Percentiles rank a stretch among this genome's conserved stretches.
These are phyloP conservation scores for Bellardia bayeri DNA, from an alignment of 2,888 invertebrate species.

Conservation along the genomic window DNA sequence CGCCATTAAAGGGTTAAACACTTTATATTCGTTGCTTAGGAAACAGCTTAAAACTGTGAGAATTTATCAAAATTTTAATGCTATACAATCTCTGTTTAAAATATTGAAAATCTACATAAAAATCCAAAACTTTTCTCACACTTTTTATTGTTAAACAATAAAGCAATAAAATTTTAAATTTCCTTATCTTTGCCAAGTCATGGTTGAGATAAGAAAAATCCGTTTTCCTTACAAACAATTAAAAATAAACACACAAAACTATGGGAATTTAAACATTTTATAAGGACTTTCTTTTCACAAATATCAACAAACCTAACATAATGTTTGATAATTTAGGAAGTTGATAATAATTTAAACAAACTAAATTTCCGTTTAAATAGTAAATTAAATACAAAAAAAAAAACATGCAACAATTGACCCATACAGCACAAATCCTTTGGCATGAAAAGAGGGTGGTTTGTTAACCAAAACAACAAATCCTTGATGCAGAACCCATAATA, in stretches of 20 bases:
- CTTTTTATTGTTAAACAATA: background rate
- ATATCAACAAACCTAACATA: background rate
- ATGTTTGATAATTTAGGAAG: conserved; percentile 64
- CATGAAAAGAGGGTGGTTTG: conserved; percentile 26
- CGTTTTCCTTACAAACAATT: conserved; percentile 18
- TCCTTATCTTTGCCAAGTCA: background rate
- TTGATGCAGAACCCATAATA: conserved; percentile 70
- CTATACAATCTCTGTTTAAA: background rate
- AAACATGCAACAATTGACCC: conserved; percentile 72
- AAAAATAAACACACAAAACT: conserved; percentile 41
- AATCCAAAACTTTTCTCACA: conserved; percentile 30
- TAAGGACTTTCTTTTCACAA: conserved; percentile 34
- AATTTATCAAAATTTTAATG: too few relatives aligned
- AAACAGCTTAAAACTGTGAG: too few relatives aligned
- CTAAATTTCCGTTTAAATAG: conserved; percentile 56
- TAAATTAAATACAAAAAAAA: background rate
- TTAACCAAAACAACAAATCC: conserved; percentile 45
- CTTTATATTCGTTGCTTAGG: too few relatives aligned
- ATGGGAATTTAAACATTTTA: conserved; percentile 39
- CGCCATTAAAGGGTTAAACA: too few relatives aligned
- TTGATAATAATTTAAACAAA: conserved; percentile 52
- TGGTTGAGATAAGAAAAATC: conserved; percentile 41
- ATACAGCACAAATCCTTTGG: conserved; percentile 44
- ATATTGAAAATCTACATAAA: background rate
- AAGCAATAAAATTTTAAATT: background rate